Percentiles rank a stretch among this genome's conserved stretches.
phyloP scores from a whole-genome alignment of 1,140 invertebrate genomes.

The Chlorops oryzae region DNA sequence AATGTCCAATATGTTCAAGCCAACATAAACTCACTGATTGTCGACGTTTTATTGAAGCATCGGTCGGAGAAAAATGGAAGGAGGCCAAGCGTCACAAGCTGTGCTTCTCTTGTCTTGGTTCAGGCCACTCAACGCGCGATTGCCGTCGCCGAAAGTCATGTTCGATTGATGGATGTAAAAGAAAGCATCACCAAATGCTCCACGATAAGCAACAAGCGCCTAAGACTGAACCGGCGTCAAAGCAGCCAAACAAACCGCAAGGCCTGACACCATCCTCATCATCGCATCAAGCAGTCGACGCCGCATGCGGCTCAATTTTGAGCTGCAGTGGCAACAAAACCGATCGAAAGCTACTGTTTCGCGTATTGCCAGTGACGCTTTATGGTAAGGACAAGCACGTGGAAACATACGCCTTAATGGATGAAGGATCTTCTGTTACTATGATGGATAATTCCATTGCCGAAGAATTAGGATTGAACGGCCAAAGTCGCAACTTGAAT shows the following conservation, averaged over 20 bases:
- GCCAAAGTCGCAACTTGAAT: constrained; percentile 1
- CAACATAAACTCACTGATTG: constrained; percentile 2
- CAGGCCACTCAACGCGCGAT: constrained; percentile 2
- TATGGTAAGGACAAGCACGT: background rate
- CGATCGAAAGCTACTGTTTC: constrained; percentile 2
- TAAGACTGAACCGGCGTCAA: background rate
- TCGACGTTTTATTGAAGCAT: background rate
- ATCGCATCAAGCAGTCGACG: background rate
- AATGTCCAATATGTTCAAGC: constrained; percentile 6
- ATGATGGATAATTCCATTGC: constrained; percentile 2
- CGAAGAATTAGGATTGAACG: background rate
- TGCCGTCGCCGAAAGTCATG: constrained; percentile 3
- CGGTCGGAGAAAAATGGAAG: background rate
- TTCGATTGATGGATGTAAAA: constrained; percentile 4
- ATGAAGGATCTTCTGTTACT: constrained; percentile 7
- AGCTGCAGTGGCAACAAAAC: background rate
- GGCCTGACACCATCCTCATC: too few relatives aligned
- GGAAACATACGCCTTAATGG: constrained; percentile 4
- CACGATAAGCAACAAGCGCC: background rate
- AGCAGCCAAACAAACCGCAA: background rate
- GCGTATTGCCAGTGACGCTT: constrained; percentile 8
- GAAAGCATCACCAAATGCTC: constrained; percentile 9
- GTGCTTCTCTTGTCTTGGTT: constrained; percentile 10
- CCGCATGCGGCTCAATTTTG: background rate
- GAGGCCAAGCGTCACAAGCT: background rate